Conservation (phyloP, 2,797 vertebrate genomes). For the Hoplostethus atlanticus region DNA sequence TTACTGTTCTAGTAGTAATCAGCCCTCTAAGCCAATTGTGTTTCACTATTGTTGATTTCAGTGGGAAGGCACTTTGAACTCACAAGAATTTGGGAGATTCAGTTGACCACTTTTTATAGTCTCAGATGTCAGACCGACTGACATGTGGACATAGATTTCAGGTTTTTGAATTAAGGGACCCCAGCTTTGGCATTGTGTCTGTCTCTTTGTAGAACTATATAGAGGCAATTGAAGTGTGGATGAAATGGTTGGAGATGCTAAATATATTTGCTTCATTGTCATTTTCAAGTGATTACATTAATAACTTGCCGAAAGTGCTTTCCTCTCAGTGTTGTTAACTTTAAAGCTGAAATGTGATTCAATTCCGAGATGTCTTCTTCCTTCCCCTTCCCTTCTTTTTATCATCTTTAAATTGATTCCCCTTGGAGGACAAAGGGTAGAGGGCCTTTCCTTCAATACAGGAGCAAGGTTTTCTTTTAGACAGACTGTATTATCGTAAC, state of each 20-base stretch:
- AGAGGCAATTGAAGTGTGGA: conserved; percentile 15
- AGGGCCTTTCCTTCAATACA: conserved; percentile 14
- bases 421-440: conserved; percentile 33
- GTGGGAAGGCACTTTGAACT: not conserved
- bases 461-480: conserved; percentile 33
- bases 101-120: not conserved
- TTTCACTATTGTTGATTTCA: conserved; percentile 4
- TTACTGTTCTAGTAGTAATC: conserved; percentile 30
- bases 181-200: not conserved
- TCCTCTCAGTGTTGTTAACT: conserved; percentile 26
- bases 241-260: not conserved
- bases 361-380: not conserved
- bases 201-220: conserved; percentile 20
- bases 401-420: conserved; percentile 43
- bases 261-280: conserved; percentile 10
- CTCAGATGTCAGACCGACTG: not conserved
- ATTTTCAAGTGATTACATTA: conserved; percentile 6
- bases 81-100: not conserved
- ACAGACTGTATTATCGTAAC: conserved; percentile 48
- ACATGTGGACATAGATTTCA: not conserved
- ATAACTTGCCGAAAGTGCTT: conserved; percentile 17
- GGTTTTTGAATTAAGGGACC: not conserved
- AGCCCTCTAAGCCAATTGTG: conserved; percentile 7
- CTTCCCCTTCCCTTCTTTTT: conserved; percentile 21
- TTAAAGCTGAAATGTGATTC: conserved; percentile 23